Evolutionary conservation across 2,888 invertebrate species (phyloP), one percentile per base, ranked within the genome.

Genomic region (Oithona nana): DNA sequence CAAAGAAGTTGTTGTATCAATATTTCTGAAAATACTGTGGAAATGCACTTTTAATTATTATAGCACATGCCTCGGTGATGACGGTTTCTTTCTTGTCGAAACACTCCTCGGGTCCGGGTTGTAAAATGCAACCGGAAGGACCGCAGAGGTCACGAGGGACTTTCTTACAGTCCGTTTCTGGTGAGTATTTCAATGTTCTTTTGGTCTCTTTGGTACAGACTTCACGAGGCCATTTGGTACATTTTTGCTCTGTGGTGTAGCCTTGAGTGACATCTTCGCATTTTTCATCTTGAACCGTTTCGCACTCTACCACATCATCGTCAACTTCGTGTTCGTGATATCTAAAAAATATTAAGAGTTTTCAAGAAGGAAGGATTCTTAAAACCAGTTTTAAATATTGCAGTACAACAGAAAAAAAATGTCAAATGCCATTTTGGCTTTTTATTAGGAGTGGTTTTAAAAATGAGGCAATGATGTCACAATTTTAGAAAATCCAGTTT

Each of bases 301-400:
- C 26, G 26, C 59, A 59, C 11, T 31, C 49, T 3, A 59, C 59
- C 6, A 59, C 49, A 48, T 59, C 59, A 59, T 59, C 59, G 11
- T 59, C 48, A 48, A 59, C 59, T 8, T 59, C 59, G 22, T 59
- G 59, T 28, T 59, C 59, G 26, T 59, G 54, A 54, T 54, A 54
- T 3, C 39, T 39, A 16, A 11, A 39, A 39, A 16, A n/a, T n/a
- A n/a, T n/a, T 16, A 39, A 16, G 8, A 39, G 6, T 39, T 39
- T 39, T 39, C 39, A 39, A 6, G 39, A 11, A 39, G 39, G 8
- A n/a, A n/a, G n/a, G n/a, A n/a, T 6, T 39, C 16, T 39, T 16
- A 39, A 39, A 39, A 39, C 6, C 39, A 39, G 39, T 11, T 11
- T 39, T 39, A 16, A 11, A 39, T 39, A n/a, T n/a, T n/a, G n/a